A percentile compares a stretch with the other conserved stretches of the same genome.
These are phyloP conservation scores for Drosophila biarmipes DNA, from an alignment of 1,140 invertebrate species.

Conservation along the genomic window DNA sequence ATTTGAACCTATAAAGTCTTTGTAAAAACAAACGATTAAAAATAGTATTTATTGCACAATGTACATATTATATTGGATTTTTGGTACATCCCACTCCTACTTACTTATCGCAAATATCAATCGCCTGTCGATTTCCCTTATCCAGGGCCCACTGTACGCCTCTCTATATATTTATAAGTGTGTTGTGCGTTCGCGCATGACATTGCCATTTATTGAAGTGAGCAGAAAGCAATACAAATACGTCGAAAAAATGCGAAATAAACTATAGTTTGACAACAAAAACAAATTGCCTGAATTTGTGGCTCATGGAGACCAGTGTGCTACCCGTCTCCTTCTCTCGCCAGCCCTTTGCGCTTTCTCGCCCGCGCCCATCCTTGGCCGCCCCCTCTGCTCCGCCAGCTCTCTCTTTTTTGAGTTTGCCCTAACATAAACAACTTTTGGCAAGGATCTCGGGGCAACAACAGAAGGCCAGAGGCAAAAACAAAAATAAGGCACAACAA, in stretches of 20 bases:
- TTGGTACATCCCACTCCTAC: too few relatives aligned
- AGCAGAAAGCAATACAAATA: slow-evolving; percentile 38
- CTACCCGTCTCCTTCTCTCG: background rate
- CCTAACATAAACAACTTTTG: slow-evolving; percentile 45
- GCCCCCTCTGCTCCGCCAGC: background rate
- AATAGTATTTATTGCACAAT: too few relatives aligned
- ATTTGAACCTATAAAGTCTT: too few relatives aligned
- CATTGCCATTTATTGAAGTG: slow-evolving; percentile 80
- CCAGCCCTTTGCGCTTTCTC: slow-evolving; percentile 1
- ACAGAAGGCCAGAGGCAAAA: slow-evolving; percentile 39
- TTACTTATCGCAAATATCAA: too few relatives aligned
- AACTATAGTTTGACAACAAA: slow-evolving; percentile 21
- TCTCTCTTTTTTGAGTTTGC: background rate
- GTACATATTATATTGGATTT: too few relatives aligned
- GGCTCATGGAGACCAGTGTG: slow-evolving; percentile 3
- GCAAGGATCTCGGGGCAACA: slow-evolving; percentile 42
- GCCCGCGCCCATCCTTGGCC: background rate
- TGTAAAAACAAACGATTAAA: too few relatives aligned
- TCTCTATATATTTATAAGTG: slow-evolving; percentile 13
- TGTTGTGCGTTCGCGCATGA: slow-evolving; percentile 70
- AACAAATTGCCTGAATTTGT: slow-evolving; percentile 10
- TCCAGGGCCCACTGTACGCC: background rate
- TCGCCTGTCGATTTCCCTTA: too few relatives aligned
- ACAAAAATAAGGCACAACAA: slow-evolving; percentile 52
- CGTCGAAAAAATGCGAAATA: slow-evolving; percentile 7